Base-by-base conservation (phyloP, 2,888 invertebrate species). In the Polydrusus tereticollis region DNA sequence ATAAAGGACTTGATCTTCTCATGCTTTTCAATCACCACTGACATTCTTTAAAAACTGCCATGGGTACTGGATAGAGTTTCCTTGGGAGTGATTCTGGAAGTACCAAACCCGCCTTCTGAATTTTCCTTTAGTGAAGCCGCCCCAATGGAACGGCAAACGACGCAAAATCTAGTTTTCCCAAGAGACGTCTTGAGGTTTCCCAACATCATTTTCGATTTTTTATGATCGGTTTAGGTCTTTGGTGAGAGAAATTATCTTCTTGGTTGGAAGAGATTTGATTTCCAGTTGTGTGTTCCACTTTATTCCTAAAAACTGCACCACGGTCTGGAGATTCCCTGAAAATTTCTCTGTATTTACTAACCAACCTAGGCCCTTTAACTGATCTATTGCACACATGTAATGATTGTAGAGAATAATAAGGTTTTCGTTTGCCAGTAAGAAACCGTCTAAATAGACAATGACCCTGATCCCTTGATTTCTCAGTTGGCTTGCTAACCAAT, bases 401-500 rank as follows among this genome's bases (percentile, higher is more conserved):
- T 75, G 66, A 29, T 5, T 8, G n/a, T 41, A n/a, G 3, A 75
- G 41, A 21, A 1, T 7, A 12, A 33, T 3, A 4, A 12, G 55
- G 45, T 69, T 36, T 59, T 75, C 74, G 38, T 69, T 21, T 7
- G 50, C 69, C 20, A 75, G 29, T 20, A 76, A 58, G 26, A 75
- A 75, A 50, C 75, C 75, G 72, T 76, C 76, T 12, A 74, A 60
- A 50, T 75, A 75, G 8, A 75, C 73, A n/a, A 76, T 60, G 7
- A 76, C 58, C 55, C 75, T 43, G n/a, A 76, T 63, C 7, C 72
- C 72, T 18, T 21, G 29, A 8, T n/a, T n/a, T n/a, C n/a, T n/a
- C n/a, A n/a, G n/a, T n/a, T n/a, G n/a, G n/a, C n/a, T n/a, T n/a
- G n/a, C n/a, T n/a, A n/a, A n/a, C n/a, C n/a, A n/a, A n/a, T n/a